These are phyloP conservation scores for Lonchura striata DNA, from an alignment of 2,113 vertebrate species.

Conservation along the genomic window DNA sequence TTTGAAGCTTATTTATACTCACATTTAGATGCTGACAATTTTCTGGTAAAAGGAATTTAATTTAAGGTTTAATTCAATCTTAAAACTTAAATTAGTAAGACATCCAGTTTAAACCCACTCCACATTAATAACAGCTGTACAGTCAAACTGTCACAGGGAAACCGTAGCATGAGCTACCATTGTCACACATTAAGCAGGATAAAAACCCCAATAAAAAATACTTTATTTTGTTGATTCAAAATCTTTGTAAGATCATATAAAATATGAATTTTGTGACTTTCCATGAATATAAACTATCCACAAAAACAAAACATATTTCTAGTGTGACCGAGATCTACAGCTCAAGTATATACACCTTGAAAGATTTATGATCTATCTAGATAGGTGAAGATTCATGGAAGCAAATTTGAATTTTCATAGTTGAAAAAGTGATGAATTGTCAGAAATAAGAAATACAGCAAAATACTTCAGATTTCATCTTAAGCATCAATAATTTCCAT, in stretches of 20 bases:
- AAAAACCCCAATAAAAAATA: not conserved
- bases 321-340: not conserved
- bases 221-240: not conserved
- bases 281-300: not conserved
- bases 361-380: not conserved
- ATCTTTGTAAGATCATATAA: not conserved
- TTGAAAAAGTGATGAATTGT: not conserved
- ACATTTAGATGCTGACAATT: not conserved
- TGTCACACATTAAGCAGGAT: not conserved
- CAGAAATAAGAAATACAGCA: not conserved
- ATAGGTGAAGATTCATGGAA: not conserved
- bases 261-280: not conserved
- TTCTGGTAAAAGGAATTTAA: not conserved
- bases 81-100: not conserved
- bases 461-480: not conserved
- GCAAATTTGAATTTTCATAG: not conserved
- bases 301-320: not conserved
- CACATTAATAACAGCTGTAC: not conserved
- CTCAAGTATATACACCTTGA: not conserved
- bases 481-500: slow-evolving; percentile 14
- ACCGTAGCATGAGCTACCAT: not conserved
- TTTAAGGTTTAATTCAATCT: not conserved
- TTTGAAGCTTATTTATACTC: not conserved
- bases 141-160: not conserved
- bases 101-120: not conserved